A percentile compares a stretch with the other conserved stretches of the same genome.
phyloP scores from a whole-genome alignment of 2,888 invertebrate genomes.

The Hartigia nigra region DNA sequence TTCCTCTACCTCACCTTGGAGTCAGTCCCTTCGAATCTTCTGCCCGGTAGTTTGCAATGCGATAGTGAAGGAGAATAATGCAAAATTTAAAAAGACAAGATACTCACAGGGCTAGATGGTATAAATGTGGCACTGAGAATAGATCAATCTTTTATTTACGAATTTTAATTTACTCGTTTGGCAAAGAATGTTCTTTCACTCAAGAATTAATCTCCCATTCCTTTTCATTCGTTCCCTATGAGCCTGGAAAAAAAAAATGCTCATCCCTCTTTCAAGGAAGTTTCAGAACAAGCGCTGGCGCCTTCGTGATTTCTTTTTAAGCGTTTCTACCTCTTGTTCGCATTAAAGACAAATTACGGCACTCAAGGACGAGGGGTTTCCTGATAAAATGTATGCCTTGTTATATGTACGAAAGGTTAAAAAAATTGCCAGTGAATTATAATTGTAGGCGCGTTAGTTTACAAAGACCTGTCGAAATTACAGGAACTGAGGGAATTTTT shows the following conservation, averaged over 20 bases:
- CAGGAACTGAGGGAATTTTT: not conserved
- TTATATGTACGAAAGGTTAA: not conserved
- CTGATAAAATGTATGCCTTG: not conserved
- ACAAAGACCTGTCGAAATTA: too few relatives aligned
- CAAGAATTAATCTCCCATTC: not conserved
- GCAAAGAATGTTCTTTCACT: not conserved
- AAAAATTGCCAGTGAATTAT: constrained; percentile 40
- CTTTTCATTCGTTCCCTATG: not conserved
- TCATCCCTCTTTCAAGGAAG: not conserved
- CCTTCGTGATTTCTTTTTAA: not conserved
- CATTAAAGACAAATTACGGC: not conserved
- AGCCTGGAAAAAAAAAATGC: not conserved
- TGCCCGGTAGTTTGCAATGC: not conserved
- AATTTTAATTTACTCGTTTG: not conserved
- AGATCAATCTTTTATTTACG: not conserved
- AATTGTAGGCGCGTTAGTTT: constrained; percentile 31
- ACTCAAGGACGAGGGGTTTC: not conserved
- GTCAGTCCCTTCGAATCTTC: not conserved
- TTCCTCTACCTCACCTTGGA: not conserved
- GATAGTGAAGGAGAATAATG: not conserved
- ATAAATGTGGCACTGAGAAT: not conserved
- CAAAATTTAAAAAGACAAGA: not conserved
- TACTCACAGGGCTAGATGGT: not conserved
- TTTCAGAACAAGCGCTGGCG: not conserved
- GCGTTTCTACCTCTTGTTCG: not conserved